A percentile compares a stretch with the other conserved stretches of the same genome.
phyloP scores from a whole-genome alignment of 2,797 vertebrate genomes.

The Sebastes taczanowskii region DNA sequence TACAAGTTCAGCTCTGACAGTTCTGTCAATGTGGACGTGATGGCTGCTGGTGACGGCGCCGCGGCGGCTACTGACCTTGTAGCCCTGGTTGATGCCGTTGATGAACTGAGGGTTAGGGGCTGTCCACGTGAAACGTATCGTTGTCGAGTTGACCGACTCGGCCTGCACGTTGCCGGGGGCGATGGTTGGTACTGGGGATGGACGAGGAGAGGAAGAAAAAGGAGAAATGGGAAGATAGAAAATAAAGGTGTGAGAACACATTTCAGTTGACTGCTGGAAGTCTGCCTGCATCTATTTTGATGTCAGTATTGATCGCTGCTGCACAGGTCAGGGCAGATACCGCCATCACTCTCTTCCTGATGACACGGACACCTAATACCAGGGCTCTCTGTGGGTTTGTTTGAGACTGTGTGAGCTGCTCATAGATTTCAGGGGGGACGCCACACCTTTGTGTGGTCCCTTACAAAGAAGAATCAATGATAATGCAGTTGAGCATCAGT shows the following conservation, averaged over 20 bases:
- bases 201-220: neutral
- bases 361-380: constrained; percentile 45
- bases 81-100: constrained; percentile 99
- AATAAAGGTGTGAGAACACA: constrained; percentile 30
- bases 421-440: constrained; percentile 41
- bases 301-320: constrained; percentile 63
- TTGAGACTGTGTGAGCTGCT: constrained; percentile 33
- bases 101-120: constrained; percentile 98
- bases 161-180: constrained; percentile 91
- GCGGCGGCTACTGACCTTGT: constrained; percentile 87
- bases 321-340: constrained; percentile 52
- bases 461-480: constrained; percentile 16
- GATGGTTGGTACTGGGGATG: constrained; percentile 90
- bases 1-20: constrained; percentile 53
- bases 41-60: neutral
- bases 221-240: neutral
- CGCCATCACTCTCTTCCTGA: constrained; percentile 52
- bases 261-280: constrained; percentile 26
- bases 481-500: neutral
- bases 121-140: constrained; percentile 95
- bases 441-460: constrained; percentile 14
- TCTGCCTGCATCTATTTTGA: constrained; percentile 54
- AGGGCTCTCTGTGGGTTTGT: constrained; percentile 26
- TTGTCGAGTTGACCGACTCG: constrained; percentile 93
- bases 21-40: constrained; percentile 36